These are phyloP conservation scores for Caenorhabditis briggsae DNA, from an alignment of 1,140 invertebrate species.

Conservation along the genomic window DNA sequence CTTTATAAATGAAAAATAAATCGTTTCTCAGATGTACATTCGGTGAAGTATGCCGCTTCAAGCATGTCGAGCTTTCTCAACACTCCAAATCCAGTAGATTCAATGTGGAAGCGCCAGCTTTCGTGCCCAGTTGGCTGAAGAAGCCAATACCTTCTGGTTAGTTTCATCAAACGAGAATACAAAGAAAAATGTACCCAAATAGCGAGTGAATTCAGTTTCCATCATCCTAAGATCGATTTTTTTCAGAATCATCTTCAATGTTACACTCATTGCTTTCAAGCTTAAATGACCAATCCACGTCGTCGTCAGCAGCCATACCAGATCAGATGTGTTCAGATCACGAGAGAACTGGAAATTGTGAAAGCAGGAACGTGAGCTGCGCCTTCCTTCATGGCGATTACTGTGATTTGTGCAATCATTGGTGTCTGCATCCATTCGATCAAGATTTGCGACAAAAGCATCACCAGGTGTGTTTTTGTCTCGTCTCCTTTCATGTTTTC, in stretches of 20 bases:
- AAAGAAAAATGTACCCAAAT: no score
- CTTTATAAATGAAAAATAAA: no score
- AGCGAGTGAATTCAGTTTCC: no score
- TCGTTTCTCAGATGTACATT: slow-evolving; percentile 54
- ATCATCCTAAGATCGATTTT: no score
- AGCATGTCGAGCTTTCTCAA: not conserved
- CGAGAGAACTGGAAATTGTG: not conserved
- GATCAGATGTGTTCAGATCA: not conserved
- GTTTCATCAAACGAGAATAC: no score
- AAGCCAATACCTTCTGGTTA: not conserved
- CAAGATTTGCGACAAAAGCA: slow-evolving; percentile 84
- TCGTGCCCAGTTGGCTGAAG: slow-evolving; percentile 57
- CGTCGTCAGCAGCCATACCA: no score
- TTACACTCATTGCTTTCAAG: not conserved
- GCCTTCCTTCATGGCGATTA: slow-evolving; percentile 85
- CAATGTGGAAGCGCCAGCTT: slow-evolving; percentile 44
- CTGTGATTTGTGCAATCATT: slow-evolving; percentile 86
- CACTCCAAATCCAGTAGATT: not conserved
- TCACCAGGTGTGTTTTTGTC: slow-evolving; percentile 64
- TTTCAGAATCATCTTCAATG: no score
- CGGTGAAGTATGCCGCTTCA: slow-evolving; percentile 59
- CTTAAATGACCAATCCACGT: no score
- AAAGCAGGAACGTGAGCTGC: slow-evolving; percentile 79
- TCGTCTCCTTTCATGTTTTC: no score
- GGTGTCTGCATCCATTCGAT: slow-evolving; percentile 85